Conservation (phyloP, 2,113 vertebrate genomes). For the Ceuthmochares aereus region DNA sequence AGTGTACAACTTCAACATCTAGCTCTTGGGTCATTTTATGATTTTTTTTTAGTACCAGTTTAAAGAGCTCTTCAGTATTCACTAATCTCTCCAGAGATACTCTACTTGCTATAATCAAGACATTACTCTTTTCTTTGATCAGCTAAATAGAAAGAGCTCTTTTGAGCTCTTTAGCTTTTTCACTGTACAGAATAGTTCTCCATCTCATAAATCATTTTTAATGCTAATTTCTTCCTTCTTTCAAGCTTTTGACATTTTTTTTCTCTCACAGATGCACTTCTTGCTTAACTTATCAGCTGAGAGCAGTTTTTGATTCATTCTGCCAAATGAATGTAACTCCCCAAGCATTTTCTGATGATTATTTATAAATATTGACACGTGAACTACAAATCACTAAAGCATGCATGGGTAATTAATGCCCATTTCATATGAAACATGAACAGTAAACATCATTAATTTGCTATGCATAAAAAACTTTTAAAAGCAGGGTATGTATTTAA, state of each 20-base stretch:
- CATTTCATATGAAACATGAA: conserved; percentile 14
- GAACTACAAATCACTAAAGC: conserved; percentile 25
- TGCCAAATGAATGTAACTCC: conserved; percentile 41
- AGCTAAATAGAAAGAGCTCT: background rate
- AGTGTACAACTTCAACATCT: background rate
- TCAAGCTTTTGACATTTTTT: background rate
- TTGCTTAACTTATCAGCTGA: conserved; percentile 35
- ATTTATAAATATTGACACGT: conserved; percentile 47
- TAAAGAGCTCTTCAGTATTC: background rate
- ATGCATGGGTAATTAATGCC: conserved; percentile 32
- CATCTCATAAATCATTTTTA: background rate
- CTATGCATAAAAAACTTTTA: background rate
- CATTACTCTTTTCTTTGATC: background rate
- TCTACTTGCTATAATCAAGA: background rate
- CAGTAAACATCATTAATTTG: conserved; percentile 28
- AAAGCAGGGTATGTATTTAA: background rate
- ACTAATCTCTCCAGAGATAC: background rate
- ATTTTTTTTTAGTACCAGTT: background rate
- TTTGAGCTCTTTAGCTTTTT: background rate
- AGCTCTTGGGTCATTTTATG: background rate
- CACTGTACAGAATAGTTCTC: background rate
- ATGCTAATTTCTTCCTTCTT: background rate
- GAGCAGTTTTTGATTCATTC: conserved; percentile 37
- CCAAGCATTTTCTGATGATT: conserved; percentile 44
- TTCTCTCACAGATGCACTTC: background rate